phyloP scores from a whole-genome alignment of 2,113 vertebrate species.

The Sinocyclocheilus anophthalmus region DNA sequence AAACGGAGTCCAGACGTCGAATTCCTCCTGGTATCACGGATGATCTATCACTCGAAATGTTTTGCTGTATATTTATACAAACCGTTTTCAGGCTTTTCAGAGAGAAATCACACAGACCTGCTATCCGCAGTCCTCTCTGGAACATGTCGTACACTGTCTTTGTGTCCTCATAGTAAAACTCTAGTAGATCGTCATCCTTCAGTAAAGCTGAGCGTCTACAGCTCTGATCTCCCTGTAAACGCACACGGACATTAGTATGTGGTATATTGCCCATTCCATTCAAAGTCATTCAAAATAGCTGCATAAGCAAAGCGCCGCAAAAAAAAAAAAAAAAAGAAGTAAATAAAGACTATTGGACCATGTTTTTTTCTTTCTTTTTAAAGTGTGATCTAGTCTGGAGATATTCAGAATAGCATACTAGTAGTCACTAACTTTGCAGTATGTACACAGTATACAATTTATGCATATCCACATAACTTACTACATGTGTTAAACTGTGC shows the following conservation, averaged over 20 bases:
- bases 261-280: neutral
- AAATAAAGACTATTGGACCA: too few relatives aligned
- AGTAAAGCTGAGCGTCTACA: slow-evolving; percentile 77
- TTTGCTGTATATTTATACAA: neutral
- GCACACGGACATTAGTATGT: neutral
- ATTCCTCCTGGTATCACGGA: neutral
- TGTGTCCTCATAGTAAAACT: slow-evolving; percentile 79
- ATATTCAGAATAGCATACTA: too few relatives aligned
- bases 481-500: too few relatives aligned
- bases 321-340: too few relatives aligned
- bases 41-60: neutral
- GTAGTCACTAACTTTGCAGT: too few relatives aligned
- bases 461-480: too few relatives aligned
- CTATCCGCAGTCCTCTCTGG: slow-evolving; percentile 73
- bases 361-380: too few relatives aligned
- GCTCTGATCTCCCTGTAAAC: slow-evolving; percentile 69
- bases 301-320: too few relatives aligned
- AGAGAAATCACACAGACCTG: slow-evolving; percentile 64
- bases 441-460: too few relatives aligned
- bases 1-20: neutral
- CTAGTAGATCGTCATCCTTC: slow-evolving; percentile 71
- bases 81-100: neutral
- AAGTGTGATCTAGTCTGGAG: too few relatives aligned
- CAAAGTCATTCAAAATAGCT: too few relatives aligned
- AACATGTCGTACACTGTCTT: slow-evolving; percentile 79